Evolutionary conservation across 2,888 invertebrate genomes (phyloP).

Genomic region (Tricholauxania praeusta): DNA sequence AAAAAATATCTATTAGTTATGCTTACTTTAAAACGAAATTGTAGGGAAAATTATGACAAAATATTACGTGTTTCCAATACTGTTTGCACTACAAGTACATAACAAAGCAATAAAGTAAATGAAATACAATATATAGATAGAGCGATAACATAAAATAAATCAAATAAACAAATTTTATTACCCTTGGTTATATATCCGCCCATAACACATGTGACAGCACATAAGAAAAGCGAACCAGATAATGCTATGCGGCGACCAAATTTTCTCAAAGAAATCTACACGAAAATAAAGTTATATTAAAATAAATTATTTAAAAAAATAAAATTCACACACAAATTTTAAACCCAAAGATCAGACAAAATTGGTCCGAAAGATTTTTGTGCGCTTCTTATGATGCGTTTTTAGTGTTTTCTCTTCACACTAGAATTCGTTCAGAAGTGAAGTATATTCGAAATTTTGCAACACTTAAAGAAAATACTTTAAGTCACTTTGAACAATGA

Average conservation of each 20-base stretch:
- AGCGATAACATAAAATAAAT: neutral
- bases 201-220: constrained; percentile 70
- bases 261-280: constrained; percentile 69
- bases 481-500: no score
- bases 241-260: constrained; percentile 70
- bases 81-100: constrained; percentile 49
- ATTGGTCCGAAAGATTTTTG: no score
- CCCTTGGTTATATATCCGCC: constrained; percentile 71
- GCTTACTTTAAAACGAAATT: neutral
- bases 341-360: no score
- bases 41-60: neutral
- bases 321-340: neutral
- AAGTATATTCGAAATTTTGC: no score
- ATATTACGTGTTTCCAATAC: constrained; percentile 54
- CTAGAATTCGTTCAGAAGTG: no score
- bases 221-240: constrained; percentile 70
- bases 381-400: no score
- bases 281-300: neutral
- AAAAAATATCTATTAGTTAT: constrained; percentile 4
- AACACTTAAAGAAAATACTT: no score
- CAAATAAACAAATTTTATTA: constrained; percentile 48
- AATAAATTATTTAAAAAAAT: constrained; percentile 1
- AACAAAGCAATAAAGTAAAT: constrained; percentile 36
- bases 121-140: constrained; percentile 26
- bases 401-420: no score